Evolutionary conservation across 92 coral and sea anemone species (phyloP), one percentile per base, ranked within the genome.

Genomic region (Epizoanthus stellaris): DNA sequence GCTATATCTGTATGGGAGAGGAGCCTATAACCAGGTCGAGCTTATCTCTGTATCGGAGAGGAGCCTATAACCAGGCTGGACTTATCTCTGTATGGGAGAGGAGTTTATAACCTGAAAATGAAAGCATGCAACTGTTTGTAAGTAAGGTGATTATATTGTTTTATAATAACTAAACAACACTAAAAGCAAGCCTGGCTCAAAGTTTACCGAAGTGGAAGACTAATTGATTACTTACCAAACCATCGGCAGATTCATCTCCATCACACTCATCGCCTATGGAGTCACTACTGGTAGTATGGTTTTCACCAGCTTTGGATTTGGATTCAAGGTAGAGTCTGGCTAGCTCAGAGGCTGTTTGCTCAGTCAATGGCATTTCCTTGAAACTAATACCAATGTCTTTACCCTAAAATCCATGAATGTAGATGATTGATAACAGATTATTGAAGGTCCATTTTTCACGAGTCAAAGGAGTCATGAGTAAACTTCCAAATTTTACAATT

Each of bases 291-390:
- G 6, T 16, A 58, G 2, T 4, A 15, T 10, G 36, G 69, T 57
- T 62, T 11, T 87, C 67, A 40, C 64, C 71, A n/a, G 87, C 36
- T 47, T 89, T 89, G 57, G 86, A 20, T 47, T 89, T 89, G 57
- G 86, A 20, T 23, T 91, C 76, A 64, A 95, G 79, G 72, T 90
- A 96, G 68, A 96, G 85, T n/a, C 98, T 88, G 8, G 92, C 86
- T 23, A 96, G 82, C 54, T 96, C 98, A 15, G 94, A 82, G 54
- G 95, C 96, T 13, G 96, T 80, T 38, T 89, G 83, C 42, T 80
- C 87, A 63, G 95, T 90, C 72, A 96, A 65, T 0, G 92, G 94
- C 95, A 96, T 85, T 64, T 91, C 94, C 12, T 89, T 52, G 49
- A 94, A 80, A 36, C 70, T 76, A 54, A 84, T 70, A 43, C 93